Evolutionary conservation across 2,113 vertebrate species (phyloP), one percentile per base, ranked within the genome.

Genomic region (Ptychochromis oligacanthus): DNA sequence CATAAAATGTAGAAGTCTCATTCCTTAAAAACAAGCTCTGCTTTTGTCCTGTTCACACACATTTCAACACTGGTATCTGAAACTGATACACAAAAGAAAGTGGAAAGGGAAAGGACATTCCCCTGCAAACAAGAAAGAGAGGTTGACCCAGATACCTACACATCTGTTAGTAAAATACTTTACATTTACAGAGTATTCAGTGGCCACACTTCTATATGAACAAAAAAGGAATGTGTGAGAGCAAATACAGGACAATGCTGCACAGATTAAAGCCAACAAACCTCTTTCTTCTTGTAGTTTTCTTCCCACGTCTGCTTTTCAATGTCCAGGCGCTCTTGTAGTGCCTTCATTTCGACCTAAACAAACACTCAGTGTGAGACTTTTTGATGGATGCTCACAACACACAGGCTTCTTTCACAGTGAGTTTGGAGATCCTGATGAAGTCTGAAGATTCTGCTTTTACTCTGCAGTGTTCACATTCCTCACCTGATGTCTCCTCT

Each of bases 281-380:
- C 98, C 97, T 99, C 96, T 84, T 98, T 98, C 91, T 97, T 97
- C 92, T 97, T 77, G 18, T 97, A 97, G 92, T 91, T 97, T 38
- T 97, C 97, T 43, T 97, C 96, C 98, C 98, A 99, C 1, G 95
- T 93, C 91, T 97, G 97, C 83, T 96, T 97, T 86, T 99, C 97
- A 0, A 96, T 92, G 81, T 97, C 97, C 82, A 98, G 65, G 8
- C 92, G 94, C n/a, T 99, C 97, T 77, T 95, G 97, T 77, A 98
- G 80, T 0, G 95, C 90, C 84, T 96, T 96, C 83, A 96, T 88
- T 92, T 97, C 97, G 77, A 88, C 78, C 97, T 97, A 76, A 20
- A 74, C 3, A 77, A 26, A 74, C 57, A 61, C 31, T 70, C n/a
- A 10, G 0, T 1, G 13, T 88, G 28, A 87, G 64, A 12, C 15